Conservation (phyloP, 2,888 invertebrate genomes). For the Conistra vaccinii region DNA sequence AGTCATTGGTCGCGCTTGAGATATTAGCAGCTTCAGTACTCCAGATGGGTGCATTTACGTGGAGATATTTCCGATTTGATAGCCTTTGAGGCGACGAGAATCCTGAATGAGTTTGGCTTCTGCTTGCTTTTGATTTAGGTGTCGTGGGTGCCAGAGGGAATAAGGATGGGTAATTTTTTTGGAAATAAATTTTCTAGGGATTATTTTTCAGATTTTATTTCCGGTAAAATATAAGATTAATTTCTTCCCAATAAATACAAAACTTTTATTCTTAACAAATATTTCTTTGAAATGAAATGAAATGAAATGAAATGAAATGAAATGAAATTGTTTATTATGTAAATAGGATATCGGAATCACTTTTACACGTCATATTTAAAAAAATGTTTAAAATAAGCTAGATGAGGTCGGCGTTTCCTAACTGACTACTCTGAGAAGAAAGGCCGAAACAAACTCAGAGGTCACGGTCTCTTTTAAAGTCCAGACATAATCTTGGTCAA, state of each 20-base stretch:
- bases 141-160: slow-evolving; percentile 55
- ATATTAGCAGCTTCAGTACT: slow-evolving; percentile 85
- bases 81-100: slow-evolving; percentile 81
- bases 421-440: too few species aligned
- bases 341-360: too few species aligned
- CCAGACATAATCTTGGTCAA: too few species aligned
- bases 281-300: too few species aligned
- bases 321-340: too few species aligned
- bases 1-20: slow-evolving; percentile 86
- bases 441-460: too few species aligned
- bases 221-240: not conserved
- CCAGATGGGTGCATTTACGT: slow-evolving; percentile 86
- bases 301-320: too few species aligned
- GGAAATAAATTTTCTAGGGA: slow-evolving; percentile 33
- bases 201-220: slow-evolving; percentile 8
- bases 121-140: slow-evolving; percentile 65
- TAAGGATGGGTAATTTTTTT: slow-evolving; percentile 45
- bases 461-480: too few species aligned
- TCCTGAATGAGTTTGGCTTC: slow-evolving; percentile 65
- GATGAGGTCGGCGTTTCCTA: too few species aligned
- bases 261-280: not conserved
- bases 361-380: too few species aligned
- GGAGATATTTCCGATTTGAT: slow-evolving; percentile 86
- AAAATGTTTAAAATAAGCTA: too few species aligned
- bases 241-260: too few species aligned